Percentiles rank a stretch among this genome's conserved stretches.
phyloP scores from a whole-genome alignment of 2,888 invertebrate species.

The Drosophila prolongata region DNA sequence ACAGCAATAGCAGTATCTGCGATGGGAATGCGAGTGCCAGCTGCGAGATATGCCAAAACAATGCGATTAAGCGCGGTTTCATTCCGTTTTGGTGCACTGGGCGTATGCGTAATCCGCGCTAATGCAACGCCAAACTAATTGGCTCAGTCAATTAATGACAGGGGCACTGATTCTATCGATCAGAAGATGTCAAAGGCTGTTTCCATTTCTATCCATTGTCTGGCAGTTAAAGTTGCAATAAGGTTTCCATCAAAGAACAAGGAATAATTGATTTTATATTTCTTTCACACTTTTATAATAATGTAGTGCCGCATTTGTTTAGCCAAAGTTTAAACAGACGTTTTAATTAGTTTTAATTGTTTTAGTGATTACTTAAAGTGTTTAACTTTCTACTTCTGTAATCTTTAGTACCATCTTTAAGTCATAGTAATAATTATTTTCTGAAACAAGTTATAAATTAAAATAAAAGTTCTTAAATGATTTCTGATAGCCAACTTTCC shows the following conservation, averaged over 20 bases:
- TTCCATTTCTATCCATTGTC: no score
- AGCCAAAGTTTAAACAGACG: neutral
- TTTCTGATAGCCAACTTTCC: neutral
- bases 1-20: conserved; percentile 7
- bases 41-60: conserved; percentile 42
- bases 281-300: neutral
- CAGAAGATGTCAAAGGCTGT: neutral
- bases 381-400: neutral
- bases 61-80: conserved; percentile 32
- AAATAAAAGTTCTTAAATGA: neutral
- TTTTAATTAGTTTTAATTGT: neutral
- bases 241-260: neutral
- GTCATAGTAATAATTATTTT: neutral
- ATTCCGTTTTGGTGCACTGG: conserved; percentile 29
- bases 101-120: conserved; percentile 47
- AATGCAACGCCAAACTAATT: conserved; percentile 43
- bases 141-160: conserved; percentile 27
- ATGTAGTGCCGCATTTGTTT: neutral
- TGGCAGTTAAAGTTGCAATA: neutral
- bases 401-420: neutral
- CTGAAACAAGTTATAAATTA: neutral
- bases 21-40: conserved; percentile 18
- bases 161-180: conserved; percentile 24
- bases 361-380: neutral
- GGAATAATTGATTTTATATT: neutral